These are phyloP conservation scores for Semibalanus balanoides DNA, from an alignment of 1,140 invertebrate species.

Conservation along the genomic window DNA sequence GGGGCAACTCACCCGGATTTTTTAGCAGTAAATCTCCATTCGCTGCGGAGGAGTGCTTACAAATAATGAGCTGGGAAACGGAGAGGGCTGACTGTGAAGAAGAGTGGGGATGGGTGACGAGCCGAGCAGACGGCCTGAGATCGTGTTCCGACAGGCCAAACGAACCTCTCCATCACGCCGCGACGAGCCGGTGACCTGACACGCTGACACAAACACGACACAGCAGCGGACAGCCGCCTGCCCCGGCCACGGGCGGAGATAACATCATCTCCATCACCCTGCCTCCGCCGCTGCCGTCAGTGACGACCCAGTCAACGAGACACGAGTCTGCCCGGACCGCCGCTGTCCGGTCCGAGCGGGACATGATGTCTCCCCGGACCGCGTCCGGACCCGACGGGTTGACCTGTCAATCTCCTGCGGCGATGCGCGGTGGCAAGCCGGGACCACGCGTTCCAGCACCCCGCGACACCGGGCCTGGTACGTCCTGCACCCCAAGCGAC, in stretches of 20 bases:
- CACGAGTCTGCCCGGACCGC: neutral
- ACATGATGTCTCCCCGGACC: neutral
- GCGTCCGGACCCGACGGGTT: too few relatives aligned
- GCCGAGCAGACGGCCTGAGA: neutral
- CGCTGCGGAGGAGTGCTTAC: neutral
- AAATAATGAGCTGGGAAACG: neutral
- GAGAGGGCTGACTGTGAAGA: neutral
- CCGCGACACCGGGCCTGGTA: too few relatives aligned
- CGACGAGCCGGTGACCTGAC: neutral
- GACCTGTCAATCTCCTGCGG: neutral
- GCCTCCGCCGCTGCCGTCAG: neutral
- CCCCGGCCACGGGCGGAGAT: too few relatives aligned
- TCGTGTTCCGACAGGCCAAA: neutral
- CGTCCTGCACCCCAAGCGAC: too few relatives aligned
- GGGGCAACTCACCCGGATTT: neutral
- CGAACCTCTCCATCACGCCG: neutral
- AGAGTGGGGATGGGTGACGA: neutral
- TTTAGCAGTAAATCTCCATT: slow-evolving; percentile 1
- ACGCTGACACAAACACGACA: neutral
- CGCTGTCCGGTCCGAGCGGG: too few relatives aligned
- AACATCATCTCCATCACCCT: neutral
- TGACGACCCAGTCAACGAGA: too few relatives aligned
- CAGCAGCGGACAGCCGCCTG: too few relatives aligned
- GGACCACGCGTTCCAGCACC: too few relatives aligned
- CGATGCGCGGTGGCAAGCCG: too few relatives aligned